Base-by-base conservation (phyloP, 2,113 vertebrate species). In the Anolis sagrei region DNA sequence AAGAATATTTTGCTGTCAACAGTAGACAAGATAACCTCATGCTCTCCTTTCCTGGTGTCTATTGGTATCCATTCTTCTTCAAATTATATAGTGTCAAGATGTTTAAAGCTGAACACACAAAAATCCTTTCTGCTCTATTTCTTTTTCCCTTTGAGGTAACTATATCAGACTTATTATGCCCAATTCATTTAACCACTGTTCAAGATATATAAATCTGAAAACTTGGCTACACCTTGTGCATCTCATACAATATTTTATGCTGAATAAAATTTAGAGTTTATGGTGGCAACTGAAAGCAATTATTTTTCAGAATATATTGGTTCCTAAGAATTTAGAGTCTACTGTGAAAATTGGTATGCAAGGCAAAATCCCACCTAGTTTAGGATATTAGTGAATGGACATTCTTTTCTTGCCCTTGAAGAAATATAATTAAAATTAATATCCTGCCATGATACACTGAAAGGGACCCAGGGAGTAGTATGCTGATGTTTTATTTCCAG, bases 141-240 rank as follows among this genome's bases (percentile, higher is more conserved):
- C 79, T 54, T 81, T 51, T 81, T 69, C 64, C 49, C 79, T 81
- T 48, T 70, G 66, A 83, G 58, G 58, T 76, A 75, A 83, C 51
- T 48, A 32, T 76, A 76, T 74, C 14, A 83, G 70, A 74, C 69
- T 83, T 74, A 74, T 62, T 83, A 36, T 48, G 54, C 54, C 75
- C 70, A 62, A 44, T 83, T 39, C 51, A 75, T 83, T 83, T 70
- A 62, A 75, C 54, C 70, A 75, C 70, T 54, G 58, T 83, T 66
- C 73, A 76, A 84, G 13, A 27, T 76, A 66, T 84, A 84, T 84
- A 76, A 84, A 84, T 84, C n/a, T 76, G 73, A 76, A 66, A 49
- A 76, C 21, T 16, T 84, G 82, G 82, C 61, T 16, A 66, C 25
- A 76, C 66, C 61, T 68, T 76, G 44, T 66, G 74, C 61, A 76